Percentiles rank a stretch among this genome's conserved stretches.
These are phyloP conservation scores for Amblyornis subalaris DNA, from an alignment of 2,113 vertebrate genomes.

Conservation along the genomic window DNA sequence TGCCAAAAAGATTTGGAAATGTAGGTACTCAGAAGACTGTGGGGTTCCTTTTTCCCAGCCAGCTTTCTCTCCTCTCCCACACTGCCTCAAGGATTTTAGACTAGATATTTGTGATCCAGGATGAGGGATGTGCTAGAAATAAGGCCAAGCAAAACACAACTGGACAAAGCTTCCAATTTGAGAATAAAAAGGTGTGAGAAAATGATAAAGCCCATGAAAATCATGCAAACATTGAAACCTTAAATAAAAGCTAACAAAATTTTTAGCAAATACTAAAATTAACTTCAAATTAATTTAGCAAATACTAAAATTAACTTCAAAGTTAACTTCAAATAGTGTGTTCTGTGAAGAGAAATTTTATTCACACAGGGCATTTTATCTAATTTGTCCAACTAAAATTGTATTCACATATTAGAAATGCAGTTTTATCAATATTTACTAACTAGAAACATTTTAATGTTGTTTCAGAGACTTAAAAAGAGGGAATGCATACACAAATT, in stretches of 20 bases:
- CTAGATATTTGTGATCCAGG: neutral
- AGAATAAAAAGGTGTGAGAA: neutral
- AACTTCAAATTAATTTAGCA: neutral
- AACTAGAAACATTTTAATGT: neutral
- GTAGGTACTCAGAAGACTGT: neutral
- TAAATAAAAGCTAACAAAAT: neutral
- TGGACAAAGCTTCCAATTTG: neutral
- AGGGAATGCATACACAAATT: neutral
- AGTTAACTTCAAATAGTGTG: neutral
- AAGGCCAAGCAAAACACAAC: neutral
- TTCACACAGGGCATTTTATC: neutral
- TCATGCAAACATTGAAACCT: neutral
- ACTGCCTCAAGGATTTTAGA: neutral
- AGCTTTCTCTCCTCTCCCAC: neutral
- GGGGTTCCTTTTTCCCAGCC: neutral
- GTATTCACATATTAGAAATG: neutral
- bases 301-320: too few species aligned
- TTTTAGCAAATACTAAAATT: neutral
- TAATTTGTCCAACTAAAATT: neutral
- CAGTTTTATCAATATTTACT: neutral
- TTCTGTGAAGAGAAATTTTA: neutral
- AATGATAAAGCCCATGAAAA: neutral
- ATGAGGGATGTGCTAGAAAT: neutral
- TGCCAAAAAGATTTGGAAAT: neutral
- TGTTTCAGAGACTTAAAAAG: neutral